Percentiles rank a stretch among this genome's conserved stretches.
Conservation (phyloP, 2,888 invertebrate genomes). For the Nebria brevicollis region DNA sequence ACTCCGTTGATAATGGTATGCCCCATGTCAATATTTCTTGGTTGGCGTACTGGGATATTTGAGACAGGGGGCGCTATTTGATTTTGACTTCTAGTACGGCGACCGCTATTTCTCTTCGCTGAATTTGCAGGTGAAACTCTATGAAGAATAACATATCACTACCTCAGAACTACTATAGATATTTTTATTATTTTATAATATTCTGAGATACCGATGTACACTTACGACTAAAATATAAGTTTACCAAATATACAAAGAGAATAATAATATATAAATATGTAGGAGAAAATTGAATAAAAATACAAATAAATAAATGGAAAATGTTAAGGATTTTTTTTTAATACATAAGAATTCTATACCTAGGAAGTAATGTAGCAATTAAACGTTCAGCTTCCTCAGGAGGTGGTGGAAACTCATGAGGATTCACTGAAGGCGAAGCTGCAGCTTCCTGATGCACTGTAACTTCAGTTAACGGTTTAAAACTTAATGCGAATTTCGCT, state of each 20-base stretch:
- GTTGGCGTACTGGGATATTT: conserved; percentile 44
- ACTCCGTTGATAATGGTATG: conserved; percentile 54
- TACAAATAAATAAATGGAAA: no score
- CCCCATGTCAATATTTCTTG: conserved; percentile 48
- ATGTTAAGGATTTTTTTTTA: no score
- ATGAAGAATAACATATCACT: conserved; percentile 52
- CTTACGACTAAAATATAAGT: not conserved
- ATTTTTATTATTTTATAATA: not conserved
- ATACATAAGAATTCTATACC: conserved; percentile 63
- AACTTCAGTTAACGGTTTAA: conserved; percentile 71
- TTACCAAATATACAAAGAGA: no score
- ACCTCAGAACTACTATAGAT: not conserved
- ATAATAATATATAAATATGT: no score
- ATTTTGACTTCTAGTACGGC: conserved; percentile 53
- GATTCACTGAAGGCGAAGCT: conserved; percentile 61
- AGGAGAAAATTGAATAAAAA: no score
- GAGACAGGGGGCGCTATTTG: conserved; percentile 26
- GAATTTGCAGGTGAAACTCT: conserved; percentile 79
- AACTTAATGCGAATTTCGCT: conserved; percentile 78
- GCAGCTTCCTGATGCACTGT: conserved; percentile 64
- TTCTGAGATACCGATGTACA: not conserved
- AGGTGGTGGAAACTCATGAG: conserved; percentile 74
- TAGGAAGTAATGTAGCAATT: conserved; percentile 78
- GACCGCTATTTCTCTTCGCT: conserved; percentile 67
- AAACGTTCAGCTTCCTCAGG: conserved; percentile 81